A percentile compares a stretch with the other conserved stretches of the same genome.
Conservation (phyloP, 2,113 vertebrate species). For the Lagopus muta region DNA sequence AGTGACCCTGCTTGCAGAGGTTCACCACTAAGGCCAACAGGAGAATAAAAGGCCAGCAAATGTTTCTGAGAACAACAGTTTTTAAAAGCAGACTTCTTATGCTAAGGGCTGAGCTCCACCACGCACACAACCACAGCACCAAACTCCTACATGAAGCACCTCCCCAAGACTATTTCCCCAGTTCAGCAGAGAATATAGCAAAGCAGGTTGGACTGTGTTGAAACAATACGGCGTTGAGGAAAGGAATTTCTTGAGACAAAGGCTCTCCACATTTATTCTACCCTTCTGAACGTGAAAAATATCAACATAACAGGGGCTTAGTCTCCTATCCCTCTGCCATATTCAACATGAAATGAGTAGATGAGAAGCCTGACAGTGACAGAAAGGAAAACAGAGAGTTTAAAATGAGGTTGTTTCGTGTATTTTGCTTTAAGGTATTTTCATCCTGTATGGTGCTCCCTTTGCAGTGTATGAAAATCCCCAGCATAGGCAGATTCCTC, state of each 20-base stretch:
- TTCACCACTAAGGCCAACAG: background rate
- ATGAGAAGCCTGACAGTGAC: background rate
- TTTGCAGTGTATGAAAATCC: background rate
- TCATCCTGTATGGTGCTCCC: background rate
- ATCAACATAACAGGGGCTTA: background rate
- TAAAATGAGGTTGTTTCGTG: background rate
- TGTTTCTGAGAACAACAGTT: conserved; percentile 3
- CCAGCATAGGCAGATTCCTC: background rate
- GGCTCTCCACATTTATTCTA: background rate
- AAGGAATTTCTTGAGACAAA: conserved; percentile 12
- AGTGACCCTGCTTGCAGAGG: background rate
- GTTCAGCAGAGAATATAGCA: background rate
- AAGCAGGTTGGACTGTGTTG: background rate
- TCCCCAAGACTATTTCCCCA: conserved; percentile 14
- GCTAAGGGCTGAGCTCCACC: background rate
- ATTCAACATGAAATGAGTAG: background rate
- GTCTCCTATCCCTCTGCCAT: background rate
- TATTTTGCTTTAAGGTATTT: background rate
- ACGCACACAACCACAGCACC: background rate
- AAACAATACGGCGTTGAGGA: background rate
- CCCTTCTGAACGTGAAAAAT: background rate
- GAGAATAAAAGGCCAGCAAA: conserved; percentile 59
- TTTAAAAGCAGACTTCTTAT: conserved; percentile 33
- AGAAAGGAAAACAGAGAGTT: background rate
- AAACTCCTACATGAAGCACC: conserved; percentile 19